phyloP scores from a whole-genome alignment of 1,140 invertebrate genomes.

The Onthophagus taurus region DNA sequence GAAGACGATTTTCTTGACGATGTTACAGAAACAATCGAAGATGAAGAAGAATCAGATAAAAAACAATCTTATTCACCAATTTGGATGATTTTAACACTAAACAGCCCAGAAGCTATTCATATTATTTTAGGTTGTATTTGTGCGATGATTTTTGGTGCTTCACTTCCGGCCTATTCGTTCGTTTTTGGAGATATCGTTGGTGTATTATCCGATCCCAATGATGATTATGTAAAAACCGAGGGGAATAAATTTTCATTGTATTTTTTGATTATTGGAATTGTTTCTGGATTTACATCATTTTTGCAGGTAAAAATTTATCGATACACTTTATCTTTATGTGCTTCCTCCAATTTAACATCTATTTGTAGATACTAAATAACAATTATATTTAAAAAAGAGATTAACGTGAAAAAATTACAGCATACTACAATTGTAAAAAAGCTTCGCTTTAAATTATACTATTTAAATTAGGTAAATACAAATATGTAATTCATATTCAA shows the following conservation, averaged over 20 bases:
- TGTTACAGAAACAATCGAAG: conserved; percentile 31
- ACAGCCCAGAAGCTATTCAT: conserved; percentile 60
- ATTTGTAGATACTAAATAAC: too few relatives aligned
- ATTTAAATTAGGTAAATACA: too few relatives aligned
- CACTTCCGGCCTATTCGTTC: conserved; percentile 66
- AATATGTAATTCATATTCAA: too few relatives aligned
- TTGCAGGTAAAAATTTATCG: conserved; percentile 40
- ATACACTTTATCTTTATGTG: too few relatives aligned
- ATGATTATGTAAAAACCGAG: conserved; percentile 42
- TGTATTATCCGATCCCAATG: conserved; percentile 36
- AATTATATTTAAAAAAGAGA: too few relatives aligned
- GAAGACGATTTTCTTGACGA: conserved; percentile 33
- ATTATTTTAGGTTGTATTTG: conserved; percentile 55
- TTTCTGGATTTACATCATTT: conserved; percentile 58
- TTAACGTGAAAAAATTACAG: too few relatives aligned
- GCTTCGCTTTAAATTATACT: too few relatives aligned
- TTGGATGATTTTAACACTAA: conserved; percentile 52
- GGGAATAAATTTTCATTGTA: conserved; percentile 55
- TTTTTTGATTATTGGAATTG: conserved; percentile 60
- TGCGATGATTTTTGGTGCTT: conserved; percentile 57
- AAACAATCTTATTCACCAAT: conserved; percentile 35
- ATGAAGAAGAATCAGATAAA: conserved; percentile 4
- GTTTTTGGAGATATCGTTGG: conserved; percentile 71
- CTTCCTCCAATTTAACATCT: too few relatives aligned
- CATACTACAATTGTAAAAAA: too few relatives aligned